A percentile compares a stretch with the other conserved stretches of the same genome.
These are phyloP conservation scores for Andricus quercusramuli DNA, from an alignment of 2,888 invertebrate species.

Conservation along the genomic window DNA sequence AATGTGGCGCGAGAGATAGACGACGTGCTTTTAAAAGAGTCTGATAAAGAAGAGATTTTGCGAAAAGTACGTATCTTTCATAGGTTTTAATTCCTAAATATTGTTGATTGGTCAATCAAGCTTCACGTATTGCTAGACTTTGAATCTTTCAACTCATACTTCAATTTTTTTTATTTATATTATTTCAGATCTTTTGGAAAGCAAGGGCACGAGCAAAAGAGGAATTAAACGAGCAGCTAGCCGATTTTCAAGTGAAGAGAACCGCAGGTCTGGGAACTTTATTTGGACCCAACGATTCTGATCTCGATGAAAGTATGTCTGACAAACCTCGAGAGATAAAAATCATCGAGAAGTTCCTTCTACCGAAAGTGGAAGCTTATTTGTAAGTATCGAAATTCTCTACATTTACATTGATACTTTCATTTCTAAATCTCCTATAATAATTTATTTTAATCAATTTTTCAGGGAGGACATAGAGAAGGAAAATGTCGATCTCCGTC, in stretches of 20 bases:
- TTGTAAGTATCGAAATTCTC: conserved; percentile 79
- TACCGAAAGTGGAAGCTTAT: conserved; percentile 86
- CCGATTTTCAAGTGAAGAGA: conserved; percentile 93
- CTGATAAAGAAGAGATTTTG: conserved; percentile 93
- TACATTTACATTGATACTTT: conserved; percentile 10
- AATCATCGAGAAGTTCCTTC: conserved; percentile 86
- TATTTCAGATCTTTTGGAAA: conserved; percentile 87
- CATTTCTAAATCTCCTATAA: conserved; percentile 11
- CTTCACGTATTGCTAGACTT: neutral
- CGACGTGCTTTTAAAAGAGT: conserved; percentile 89
- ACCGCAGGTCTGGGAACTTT: conserved; percentile 93
- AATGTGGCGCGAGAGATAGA: conserved; percentile 94
- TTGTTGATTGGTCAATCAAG: neutral
- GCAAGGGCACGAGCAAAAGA: conserved; percentile 91
- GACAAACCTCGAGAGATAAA: conserved; percentile 89
- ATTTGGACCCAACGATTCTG: conserved; percentile 92
- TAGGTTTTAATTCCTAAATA: neutral
- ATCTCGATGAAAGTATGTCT: conserved; percentile 88
- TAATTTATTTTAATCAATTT: conserved; percentile 45
- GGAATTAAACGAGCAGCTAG: conserved; percentile 88
- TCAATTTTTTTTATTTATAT: conserved; percentile 22
- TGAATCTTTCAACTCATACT: neutral
- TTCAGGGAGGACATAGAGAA: conserved; percentile 84
- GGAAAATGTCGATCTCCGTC: conserved; percentile 81
- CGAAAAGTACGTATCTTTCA: conserved; percentile 82